Evolutionary conservation across 1,140 invertebrate genomes (phyloP).

Genomic region (Varroa destructor): DNA sequence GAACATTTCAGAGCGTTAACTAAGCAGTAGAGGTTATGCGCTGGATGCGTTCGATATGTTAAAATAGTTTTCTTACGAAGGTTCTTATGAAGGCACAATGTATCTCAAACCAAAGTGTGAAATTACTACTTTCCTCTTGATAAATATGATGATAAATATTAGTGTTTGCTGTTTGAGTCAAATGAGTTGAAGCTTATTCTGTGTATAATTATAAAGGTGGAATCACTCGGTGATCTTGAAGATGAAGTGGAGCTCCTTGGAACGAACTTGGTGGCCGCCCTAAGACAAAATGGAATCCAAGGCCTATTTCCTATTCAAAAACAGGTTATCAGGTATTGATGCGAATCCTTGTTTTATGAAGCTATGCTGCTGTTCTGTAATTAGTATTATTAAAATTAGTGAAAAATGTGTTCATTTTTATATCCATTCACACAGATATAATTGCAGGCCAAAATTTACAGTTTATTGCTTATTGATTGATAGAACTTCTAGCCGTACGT

Average conservation of each 20-base stretch:
- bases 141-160: too few relatives aligned
- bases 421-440: neutral
- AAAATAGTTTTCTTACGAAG: too few relatives aligned
- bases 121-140: too few relatives aligned
- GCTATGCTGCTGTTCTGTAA: neutral
- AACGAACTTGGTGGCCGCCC: neutral
- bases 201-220: neutral
- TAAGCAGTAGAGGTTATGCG: neutral
- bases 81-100: too few relatives aligned
- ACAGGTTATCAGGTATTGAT: conserved; percentile 6
- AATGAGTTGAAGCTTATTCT: neutral
- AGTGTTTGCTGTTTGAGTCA: too few relatives aligned
- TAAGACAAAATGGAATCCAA: conserved; percentile 1
- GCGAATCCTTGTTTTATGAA: neutral
- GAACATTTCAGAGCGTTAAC: neutral
- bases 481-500: neutral
- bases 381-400: neutral
- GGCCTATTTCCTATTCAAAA: conserved; percentile 16
- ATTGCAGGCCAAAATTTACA: neutral
- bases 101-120: too few relatives aligned
- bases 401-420: neutral
- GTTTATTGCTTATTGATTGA: neutral
- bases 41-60: too few relatives aligned
- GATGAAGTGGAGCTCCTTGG: conserved; percentile 15
- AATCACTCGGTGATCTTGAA: neutral